Conservation (phyloP, 2,888 invertebrate species). For the Apotomis capreana region DNA sequence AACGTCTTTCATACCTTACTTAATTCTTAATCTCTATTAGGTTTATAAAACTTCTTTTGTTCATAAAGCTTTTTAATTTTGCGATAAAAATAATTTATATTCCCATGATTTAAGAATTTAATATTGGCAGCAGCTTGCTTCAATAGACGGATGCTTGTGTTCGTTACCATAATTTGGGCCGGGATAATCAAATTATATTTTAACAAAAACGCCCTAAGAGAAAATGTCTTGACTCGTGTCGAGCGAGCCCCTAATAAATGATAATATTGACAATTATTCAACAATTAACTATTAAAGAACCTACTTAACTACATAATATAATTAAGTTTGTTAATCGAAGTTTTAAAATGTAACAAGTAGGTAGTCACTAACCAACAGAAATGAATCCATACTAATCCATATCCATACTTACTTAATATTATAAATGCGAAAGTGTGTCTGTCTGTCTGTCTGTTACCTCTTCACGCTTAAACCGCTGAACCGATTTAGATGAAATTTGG, state of each 20-base stretch:
- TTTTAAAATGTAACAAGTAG: no score
- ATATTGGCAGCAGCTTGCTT: slow-evolving; percentile 75
- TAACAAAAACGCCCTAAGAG: slow-evolving; percentile 54
- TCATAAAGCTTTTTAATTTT: slow-evolving; percentile 25
- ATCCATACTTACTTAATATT: no score
- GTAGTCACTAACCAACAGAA: no score
- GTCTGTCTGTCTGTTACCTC: no score
- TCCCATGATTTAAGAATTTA: slow-evolving; percentile 71
- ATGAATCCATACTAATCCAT: no score
- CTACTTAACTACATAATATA: slow-evolving; percentile 29
- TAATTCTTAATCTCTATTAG: neutral
- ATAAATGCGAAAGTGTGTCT: no score
- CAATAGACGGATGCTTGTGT: slow-evolving; percentile 68
- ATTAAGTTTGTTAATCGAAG: neutral
- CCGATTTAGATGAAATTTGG: no score
- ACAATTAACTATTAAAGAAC: slow-evolving; percentile 52
- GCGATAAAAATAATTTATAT: slow-evolving; percentile 51
- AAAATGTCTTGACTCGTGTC: slow-evolving; percentile 49
- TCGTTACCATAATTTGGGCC: slow-evolving; percentile 66
- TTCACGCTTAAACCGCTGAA: no score
- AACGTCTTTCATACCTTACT: no score
- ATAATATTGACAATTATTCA: slow-evolving; percentile 38
- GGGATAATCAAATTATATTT: slow-evolving; percentile 71
- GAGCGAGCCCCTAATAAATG: slow-evolving; percentile 52
- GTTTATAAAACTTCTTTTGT: neutral